A percentile compares a stretch with the other conserved stretches of the same genome.
Evolutionary conservation across 2,888 invertebrate species (phyloP).

Genomic region (Stenolophus ochropezus): DNA sequence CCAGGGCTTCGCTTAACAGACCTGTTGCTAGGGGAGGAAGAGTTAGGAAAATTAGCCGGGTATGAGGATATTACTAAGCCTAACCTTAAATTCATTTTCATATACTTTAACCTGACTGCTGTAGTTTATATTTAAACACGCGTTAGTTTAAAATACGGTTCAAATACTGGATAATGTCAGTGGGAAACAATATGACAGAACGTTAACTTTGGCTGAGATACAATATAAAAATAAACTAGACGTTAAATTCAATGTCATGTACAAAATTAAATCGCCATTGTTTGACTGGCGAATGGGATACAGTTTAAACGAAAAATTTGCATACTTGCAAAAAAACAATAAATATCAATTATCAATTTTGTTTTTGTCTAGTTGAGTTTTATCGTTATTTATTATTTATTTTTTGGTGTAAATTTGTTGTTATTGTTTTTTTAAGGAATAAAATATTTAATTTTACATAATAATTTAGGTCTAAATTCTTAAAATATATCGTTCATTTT

Average conservation of each 20-base stretch:
- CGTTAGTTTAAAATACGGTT: too few relatives aligned
- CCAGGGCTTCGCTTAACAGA: slow-evolving; percentile 57
- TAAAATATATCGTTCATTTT: background rate
- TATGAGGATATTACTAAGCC: slow-evolving; percentile 60
- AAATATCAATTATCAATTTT: too few relatives aligned
- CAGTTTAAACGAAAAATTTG: background rate
- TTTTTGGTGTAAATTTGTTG: background rate
- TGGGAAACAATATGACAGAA: background rate
- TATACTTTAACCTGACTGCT: too few relatives aligned
- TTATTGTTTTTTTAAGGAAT: too few relatives aligned
- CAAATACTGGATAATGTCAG: too few relatives aligned
- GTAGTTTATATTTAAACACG: background rate
- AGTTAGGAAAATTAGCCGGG: slow-evolving; percentile 69
- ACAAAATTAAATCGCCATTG: slow-evolving; percentile 24
- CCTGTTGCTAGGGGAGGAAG: slow-evolving; percentile 61
- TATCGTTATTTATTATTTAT: background rate
- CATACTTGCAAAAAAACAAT: background rate
- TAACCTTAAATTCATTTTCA: background rate
- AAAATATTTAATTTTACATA: background rate
- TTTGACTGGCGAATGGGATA: background rate
- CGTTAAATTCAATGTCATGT: slow-evolving; percentile 34
- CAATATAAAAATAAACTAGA: slow-evolving; percentile 18
- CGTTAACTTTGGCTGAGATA: background rate
- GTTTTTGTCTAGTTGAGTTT: too few relatives aligned
- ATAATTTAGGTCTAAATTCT: too few relatives aligned